phyloP scores from a whole-genome alignment of 2,888 invertebrate species.

The Parasteatoda lunata region DNA sequence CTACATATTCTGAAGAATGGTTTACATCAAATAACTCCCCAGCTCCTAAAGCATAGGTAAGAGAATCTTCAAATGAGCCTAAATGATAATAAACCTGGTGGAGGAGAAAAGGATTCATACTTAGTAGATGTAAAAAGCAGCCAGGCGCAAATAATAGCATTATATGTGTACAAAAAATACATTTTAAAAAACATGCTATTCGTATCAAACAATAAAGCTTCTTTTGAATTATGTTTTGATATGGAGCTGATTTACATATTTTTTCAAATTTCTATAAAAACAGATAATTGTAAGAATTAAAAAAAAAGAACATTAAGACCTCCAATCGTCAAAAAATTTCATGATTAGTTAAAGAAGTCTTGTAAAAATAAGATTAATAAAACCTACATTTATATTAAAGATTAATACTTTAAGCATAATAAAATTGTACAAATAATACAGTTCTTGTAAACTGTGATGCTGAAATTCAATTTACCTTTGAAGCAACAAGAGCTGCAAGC shows the following conservation, averaged over 20 bases:
- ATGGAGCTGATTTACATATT: no score
- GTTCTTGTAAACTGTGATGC: no score
- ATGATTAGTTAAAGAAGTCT: no score
- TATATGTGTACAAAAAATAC: no score
- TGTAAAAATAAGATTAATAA: background rate
- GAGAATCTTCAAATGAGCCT: slow-evolving; percentile 95
- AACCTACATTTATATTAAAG: background rate
- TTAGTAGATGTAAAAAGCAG: background rate
- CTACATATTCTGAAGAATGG: slow-evolving; percentile 94
- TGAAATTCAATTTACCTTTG: slow-evolving; percentile 80
- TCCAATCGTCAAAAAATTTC: no score
- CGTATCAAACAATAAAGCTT: no score
- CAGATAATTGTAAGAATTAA: no score
- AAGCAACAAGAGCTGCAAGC: slow-evolving; percentile 96
- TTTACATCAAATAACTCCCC: slow-evolving; percentile 96
- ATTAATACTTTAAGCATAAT: background rate
- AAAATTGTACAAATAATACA: slow-evolving; percentile 13
- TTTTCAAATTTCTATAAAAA: no score
- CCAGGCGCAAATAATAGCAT: no score
- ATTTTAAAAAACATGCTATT: no score
- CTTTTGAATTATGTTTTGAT: no score
- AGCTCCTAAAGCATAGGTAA: slow-evolving; percentile 97
- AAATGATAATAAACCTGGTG: slow-evolving; percentile 92
- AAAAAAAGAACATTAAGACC: no score
- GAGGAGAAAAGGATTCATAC: slow-evolving; percentile 17